Evolutionary conservation across 2,113 vertebrate genomes (phyloP), one percentile per base, ranked within the genome.

Genomic region (Anguilla rostrata): DNA sequence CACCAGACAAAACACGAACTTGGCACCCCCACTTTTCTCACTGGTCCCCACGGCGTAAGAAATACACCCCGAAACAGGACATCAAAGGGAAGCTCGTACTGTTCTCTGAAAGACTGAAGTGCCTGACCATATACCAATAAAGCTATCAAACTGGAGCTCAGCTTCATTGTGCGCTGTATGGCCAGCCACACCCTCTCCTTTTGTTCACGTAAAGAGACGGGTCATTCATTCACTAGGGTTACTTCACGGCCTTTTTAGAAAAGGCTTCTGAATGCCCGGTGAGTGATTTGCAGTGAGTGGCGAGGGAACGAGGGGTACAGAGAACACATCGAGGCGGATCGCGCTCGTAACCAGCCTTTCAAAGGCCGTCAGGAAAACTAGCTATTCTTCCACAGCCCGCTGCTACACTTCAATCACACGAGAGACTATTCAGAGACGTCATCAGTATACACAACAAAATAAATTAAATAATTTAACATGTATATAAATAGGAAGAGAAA

Each of bases 381-480:
- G n/a, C n/a, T 1, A 34, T 75, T 29, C n/a, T 85, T 1, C 79
- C 12, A 56, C 39, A 60, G 26, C 71, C 11, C 83, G n/a, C 6
- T 56, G 39, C 66, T 60, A 40, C 81, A 78, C 1, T 83, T 56
- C n/a, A 78, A 56, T 82, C 26, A 78, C 78, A 39, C 40, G 22
- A n/a, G 49, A 53, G 7, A 53, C 14, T 53, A 29, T 20, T 39
- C 34, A 26, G 60, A 66, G 41, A 82, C 18, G 18, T 20, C 16
- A 83, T 85, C 15, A 53, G 78, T 53, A 88, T 86, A 88, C 49
- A 71, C 39, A 87, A 83, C 83, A 39, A 46, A 75, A 39, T 26
- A 89, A 91, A 89, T 90, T 18, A 89, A 90, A 90, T 90, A 90
- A 90, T n/a, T 88, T 82, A 78, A 89, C 87, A 91, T 90, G 90